These are phyloP conservation scores for Deilephila elpenor DNA, from an alignment of 2,888 invertebrate species.

Conservation along the genomic window DNA sequence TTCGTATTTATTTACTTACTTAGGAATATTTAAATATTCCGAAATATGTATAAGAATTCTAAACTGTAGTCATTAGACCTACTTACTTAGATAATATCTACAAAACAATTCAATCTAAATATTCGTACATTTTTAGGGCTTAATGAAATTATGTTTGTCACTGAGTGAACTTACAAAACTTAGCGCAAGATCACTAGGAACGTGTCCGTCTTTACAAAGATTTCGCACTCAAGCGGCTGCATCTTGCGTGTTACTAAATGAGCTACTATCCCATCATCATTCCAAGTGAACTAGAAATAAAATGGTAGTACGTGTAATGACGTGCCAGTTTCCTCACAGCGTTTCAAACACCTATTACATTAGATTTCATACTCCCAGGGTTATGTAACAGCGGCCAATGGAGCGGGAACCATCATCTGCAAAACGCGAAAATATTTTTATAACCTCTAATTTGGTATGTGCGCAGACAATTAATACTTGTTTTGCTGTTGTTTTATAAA, in stretches of 20 bases:
- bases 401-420: not conserved
- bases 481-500: no score
- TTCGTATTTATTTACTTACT: no score
- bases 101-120: no score
- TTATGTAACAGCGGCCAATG: not conserved
- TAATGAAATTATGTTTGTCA: no score
- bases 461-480: not conserved
- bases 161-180: no score
- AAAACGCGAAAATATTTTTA: slow-evolving; percentile 1
- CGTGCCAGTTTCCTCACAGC: slow-evolving; percentile 4
- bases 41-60: no score
- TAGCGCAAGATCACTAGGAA: not conserved
- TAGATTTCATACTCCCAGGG: slow-evolving; percentile 7
- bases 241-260: slow-evolving; percentile 5
- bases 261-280: not conserved
- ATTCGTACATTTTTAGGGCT: no score
- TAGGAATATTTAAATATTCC: no score
- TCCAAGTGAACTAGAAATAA: slow-evolving; percentile 11
- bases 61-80: no score
- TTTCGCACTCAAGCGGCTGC: not conserved
- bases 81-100: no score
- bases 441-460: not conserved
- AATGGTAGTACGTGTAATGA: slow-evolving; percentile 9
- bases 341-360: slow-evolving; percentile 12
- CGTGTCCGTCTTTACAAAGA: not conserved